phyloP scores from a whole-genome alignment of 2,113 vertebrate genomes.

The Oncorhynchus clarkii region DNA sequence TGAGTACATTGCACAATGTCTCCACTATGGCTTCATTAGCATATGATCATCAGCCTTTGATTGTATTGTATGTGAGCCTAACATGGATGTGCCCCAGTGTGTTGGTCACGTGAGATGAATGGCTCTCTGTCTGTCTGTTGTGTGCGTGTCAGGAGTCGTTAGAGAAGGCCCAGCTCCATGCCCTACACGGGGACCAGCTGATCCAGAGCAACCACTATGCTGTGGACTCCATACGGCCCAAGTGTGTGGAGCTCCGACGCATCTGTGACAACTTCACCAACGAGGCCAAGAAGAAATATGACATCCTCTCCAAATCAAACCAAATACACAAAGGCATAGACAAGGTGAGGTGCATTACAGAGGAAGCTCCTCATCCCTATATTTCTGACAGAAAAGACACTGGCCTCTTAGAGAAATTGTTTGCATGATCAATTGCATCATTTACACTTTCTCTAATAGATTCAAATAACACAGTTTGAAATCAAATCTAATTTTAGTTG shows the following conservation, averaged over 20 bases:
- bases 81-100: neutral
- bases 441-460: no score
- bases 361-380: no score
- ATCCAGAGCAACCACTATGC: slow-evolving; percentile 94
- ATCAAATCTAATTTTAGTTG: no score
- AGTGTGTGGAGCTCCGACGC: slow-evolving; percentile 87
- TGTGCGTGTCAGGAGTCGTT: slow-evolving; percentile 72
- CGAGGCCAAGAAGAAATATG: slow-evolving; percentile 85
- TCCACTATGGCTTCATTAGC: no score
- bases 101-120: neutral
- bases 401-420: no score
- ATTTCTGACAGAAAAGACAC: no score
- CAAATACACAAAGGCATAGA: slow-evolving; percentile 85
- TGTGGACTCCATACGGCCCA: slow-evolving; percentile 88
- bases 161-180: slow-evolving; percentile 88
- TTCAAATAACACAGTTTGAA: no score
- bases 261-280: slow-evolving; percentile 92
- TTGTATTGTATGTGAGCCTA: no score
- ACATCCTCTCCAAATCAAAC: slow-evolving; percentile 84
- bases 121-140: neutral
- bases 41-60: neutral
- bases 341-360: slow-evolving; percentile 71
- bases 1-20: no score
- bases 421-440: no score
- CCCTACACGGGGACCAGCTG: slow-evolving; percentile 87